Base-by-base conservation (phyloP, 2,113 vertebrate genomes). In the Myxocyprinus asiaticus region DNA sequence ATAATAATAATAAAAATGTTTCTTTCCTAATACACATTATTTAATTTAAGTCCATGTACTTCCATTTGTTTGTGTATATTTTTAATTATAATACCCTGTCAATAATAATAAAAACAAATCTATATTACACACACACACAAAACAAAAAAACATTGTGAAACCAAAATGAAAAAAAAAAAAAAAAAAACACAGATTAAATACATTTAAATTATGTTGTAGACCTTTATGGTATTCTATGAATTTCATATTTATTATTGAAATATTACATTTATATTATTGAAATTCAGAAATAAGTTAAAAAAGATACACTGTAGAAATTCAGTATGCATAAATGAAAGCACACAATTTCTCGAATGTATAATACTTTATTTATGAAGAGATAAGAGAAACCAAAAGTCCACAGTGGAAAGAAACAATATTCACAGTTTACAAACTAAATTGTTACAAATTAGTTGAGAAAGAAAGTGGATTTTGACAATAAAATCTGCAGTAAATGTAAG, bases 381-480 rank as follows among this genome's bases (percentile, higher is more conserved):
- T 62, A 61, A 50, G 33, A 47, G 0, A 63, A 62, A 50, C 17
- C 4, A 50, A n/a, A 70, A 11, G 2, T 55, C 48, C 55, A 9
- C 10, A 5, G 10, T 63, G 15, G 15, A 63, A 50, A 22, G 45
- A 48, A 63, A 62, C 45, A 50, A 14, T 58, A 61, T 74, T 74
- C 72, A 74, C 72, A 74, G 58, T 74, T 50, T n/a, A 63, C 45
- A 74, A 63, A 22, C 50, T 61, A 63, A 63, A 22, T 63, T 61
- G 15, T 48, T 74, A 72, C 33, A 45, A 48, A 58, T 72, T 7
- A 47, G 9, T 47, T 56, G 42, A 43, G 8, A 11, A 71, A 71
- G 14, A 45, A 43, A 15, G 43, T n/a, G 14, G 14, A 58, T 56
- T 56, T 43, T 0, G 5, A 9, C 12, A 11, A 50, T 47, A 17